A percentile compares a stretch with the other conserved stretches of the same genome.
Conservation (phyloP, 2,113 vertebrate species). For the Tupaia tana region DNA sequence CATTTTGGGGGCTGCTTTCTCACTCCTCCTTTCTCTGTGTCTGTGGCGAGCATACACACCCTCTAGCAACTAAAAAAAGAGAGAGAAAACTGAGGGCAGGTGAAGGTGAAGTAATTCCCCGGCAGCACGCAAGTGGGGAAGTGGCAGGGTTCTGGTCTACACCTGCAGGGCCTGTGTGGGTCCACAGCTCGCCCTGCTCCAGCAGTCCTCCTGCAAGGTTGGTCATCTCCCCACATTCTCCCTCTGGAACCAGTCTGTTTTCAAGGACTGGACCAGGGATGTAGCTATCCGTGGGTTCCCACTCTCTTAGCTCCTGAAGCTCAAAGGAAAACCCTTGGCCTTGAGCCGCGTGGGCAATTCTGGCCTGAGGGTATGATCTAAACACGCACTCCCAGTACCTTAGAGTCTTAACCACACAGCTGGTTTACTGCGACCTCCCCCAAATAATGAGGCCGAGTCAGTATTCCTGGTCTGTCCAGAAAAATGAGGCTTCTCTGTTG, state of each 20-base stretch:
- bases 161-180: not conserved
- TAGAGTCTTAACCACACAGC: constrained; percentile 44
- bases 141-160: not conserved
- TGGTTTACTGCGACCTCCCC: constrained; percentile 47
- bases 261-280: not conserved
- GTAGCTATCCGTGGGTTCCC: constrained; percentile 32
- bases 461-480: constrained; percentile 34
- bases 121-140: not conserved
- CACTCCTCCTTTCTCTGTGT: too few species aligned
- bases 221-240: not conserved
- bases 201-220: not conserved
- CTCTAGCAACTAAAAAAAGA: too few species aligned
- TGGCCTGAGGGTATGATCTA: constrained; percentile 28
- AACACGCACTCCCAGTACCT: constrained; percentile 42
- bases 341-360: not conserved
- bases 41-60: too few species aligned
- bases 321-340: constrained; percentile 47
- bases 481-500: not conserved
- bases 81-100: not conserved
- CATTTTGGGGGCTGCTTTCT: too few species aligned
- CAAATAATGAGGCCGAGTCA: constrained; percentile 57
- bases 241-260: not conserved
- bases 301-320: constrained; percentile 16
- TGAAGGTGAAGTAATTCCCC: not conserved
- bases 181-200: not conserved